Evolutionary conservation across 2,888 invertebrate species (phyloP).

Genomic region (Augiades crinisus): DNA sequence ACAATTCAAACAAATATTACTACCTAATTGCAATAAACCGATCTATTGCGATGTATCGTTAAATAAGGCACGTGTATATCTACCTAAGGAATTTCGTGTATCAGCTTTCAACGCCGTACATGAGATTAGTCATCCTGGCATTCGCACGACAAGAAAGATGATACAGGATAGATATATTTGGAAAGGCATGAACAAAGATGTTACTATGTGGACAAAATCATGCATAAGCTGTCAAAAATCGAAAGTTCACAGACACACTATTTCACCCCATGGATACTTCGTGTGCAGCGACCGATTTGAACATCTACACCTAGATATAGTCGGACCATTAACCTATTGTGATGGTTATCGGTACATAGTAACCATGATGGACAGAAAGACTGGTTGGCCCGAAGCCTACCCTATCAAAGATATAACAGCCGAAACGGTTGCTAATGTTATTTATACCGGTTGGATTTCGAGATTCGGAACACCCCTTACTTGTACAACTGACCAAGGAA

Average conservation of each 20-base stretch:
- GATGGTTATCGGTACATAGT: constrained; percentile 15
- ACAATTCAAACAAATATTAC: neutral
- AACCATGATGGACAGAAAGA: constrained; percentile 20
- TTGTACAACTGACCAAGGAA: constrained; percentile 22
- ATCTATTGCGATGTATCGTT: neutral
- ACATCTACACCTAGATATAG: neutral
- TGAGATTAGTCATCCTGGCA: neutral
- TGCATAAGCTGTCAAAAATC: constrained; percentile 23
- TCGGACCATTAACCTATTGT: constrained; percentile 1
- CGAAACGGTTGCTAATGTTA: neutral
- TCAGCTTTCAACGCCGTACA: neutral
- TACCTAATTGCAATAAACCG: neutral
- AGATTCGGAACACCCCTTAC: neutral
- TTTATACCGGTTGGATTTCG: neutral
- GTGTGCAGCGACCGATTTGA: neutral
- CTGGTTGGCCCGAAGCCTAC: constrained; percentile 20
- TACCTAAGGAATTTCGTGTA: constrained; percentile 2
- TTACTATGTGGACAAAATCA: constrained; percentile 10
- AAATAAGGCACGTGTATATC: neutral
- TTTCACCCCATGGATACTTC: neutral
- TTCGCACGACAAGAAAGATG: neutral
- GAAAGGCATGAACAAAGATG: constrained; percentile 14
- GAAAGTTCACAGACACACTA: constrained; percentile 19
- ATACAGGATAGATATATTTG: constrained; percentile 18
- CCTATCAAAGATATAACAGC: constrained; percentile 1